Base-by-base conservation (phyloP, 2,113 vertebrate genomes). In the Oryzias curvinotus region DNA sequence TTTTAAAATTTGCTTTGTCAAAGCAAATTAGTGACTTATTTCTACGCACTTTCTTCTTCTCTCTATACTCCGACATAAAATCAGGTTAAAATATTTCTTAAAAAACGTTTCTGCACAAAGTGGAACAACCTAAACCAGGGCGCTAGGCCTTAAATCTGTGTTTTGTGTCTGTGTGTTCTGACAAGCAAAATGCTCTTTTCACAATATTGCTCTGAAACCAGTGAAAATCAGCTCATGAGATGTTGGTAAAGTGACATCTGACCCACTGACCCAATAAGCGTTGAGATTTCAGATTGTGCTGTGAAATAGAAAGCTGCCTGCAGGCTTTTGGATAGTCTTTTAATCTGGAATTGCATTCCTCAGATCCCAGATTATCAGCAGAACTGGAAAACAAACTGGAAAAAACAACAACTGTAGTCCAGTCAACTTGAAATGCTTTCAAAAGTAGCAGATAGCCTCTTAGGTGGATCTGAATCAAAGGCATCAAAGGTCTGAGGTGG, bases 271-370 rank as follows among this genome's bases (percentile, higher is more conserved):
- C 75, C 52, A 44, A 42, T 45, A 61, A 21, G 7, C 64, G 42
- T 57, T 72, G 57, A 65, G 62, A 75, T 51, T n/a, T 77, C 26
- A 73, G 48, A 69, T 60, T 14, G 18, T 21, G 52, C 36, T 3
- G 5, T 41, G 46, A 74, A 76, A 25, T 13, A n/a, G 2, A 62
- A 19, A 52, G 28, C 1, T 57, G 36, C 61, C 45, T 0, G 7
- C 65, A 26, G 61, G 45, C 59, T 36, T 55, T 12, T 16, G 50
- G 23, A 63, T 1, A 54, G 44, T 78, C 59, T 19, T 52, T 74
- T 82, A 77, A 83, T 86, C 83, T 80, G 59, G 4, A 10, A 47
- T 26, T 46, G 57, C 70, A 81, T 48, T 85, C 73, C 73, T 82
- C 73, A 71, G 49, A 72, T 76, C 56, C n/a, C 55, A 78, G 60